These are phyloP conservation scores for Ianthella basta DNA, from an alignment of 37 sponge, comb jelly and placozoan genomes.

Conservation along the genomic window DNA sequence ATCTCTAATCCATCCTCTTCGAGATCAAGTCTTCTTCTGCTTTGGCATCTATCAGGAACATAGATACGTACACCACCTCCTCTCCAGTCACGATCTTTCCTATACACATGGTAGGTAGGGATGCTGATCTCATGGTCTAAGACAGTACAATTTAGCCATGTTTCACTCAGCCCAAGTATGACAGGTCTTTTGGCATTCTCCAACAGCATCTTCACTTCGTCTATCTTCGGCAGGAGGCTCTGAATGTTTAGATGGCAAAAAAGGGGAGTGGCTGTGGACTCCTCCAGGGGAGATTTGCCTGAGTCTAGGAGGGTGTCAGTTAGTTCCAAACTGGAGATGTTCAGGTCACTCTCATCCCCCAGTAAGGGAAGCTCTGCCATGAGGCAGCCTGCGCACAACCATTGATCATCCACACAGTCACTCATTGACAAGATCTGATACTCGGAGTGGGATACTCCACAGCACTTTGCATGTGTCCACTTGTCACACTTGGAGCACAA, in stretches of 20 bases:
- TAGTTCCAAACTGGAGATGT: neutral
- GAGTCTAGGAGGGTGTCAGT: neutral
- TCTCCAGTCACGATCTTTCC: neutral
- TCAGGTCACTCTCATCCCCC: neutral
- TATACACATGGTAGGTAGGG: neutral
- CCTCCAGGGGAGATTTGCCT: neutral
- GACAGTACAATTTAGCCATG: neutral
- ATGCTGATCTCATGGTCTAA: neutral
- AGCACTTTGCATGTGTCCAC: neutral
- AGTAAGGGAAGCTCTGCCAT: conserved; percentile 6
- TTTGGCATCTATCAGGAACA: neutral
- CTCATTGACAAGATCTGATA: neutral
- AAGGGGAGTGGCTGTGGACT: neutral
- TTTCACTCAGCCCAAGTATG: neutral
- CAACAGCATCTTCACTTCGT: neutral
- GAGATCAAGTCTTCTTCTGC: neutral
- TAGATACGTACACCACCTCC: neutral
- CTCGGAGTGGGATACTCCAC: neutral
- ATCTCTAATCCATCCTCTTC: conserved; percentile 2
- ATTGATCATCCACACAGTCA: neutral
- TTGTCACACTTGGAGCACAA: neutral
- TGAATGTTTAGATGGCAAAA: neutral
- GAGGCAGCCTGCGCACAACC: neutral
- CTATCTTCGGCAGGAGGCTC: conserved; percentile 4
- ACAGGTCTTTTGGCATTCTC: neutral